Conservation (phyloP, 1,140 invertebrate species). For the Goniozus legneri region DNA sequence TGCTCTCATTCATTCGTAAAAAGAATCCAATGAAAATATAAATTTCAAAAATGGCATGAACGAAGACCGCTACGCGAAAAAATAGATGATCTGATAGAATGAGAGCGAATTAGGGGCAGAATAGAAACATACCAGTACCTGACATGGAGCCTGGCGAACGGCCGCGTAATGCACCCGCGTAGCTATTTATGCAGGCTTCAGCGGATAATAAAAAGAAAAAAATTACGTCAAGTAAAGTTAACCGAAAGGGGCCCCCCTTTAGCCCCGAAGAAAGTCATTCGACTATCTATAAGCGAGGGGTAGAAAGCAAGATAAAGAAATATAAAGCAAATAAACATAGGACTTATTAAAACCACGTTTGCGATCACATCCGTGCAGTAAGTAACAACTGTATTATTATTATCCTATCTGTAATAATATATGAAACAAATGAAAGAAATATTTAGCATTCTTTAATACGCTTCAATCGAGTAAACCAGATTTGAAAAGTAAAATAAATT, state of each 20-base stretch:
- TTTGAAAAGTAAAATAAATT: too few relatives aligned
- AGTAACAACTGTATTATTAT: too few relatives aligned
- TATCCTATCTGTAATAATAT: not conserved
- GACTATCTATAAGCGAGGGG: constrained; percentile 19
- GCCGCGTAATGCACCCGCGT: constrained; percentile 74
- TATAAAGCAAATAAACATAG: constrained; percentile 14
- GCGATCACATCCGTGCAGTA: too few relatives aligned
- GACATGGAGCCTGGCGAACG: constrained; percentile 67
- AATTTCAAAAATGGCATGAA: constrained; percentile 3
- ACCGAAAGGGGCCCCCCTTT: constrained; percentile 25
- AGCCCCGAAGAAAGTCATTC: constrained; percentile 27
- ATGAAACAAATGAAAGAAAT: too few relatives aligned
- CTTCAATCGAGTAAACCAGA: too few relatives aligned
- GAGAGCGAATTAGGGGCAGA: constrained; percentile 27
- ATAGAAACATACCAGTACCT: constrained; percentile 64
- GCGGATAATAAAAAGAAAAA: constrained; percentile 55
- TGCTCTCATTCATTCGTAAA: too few relatives aligned
- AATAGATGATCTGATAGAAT: too few relatives aligned
- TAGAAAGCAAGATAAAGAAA: constrained; percentile 25
- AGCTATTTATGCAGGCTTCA: constrained; percentile 65
- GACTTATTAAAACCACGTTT: too few relatives aligned
- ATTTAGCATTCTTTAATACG: too few relatives aligned
- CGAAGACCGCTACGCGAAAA: not conserved
- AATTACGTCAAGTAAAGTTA: constrained; percentile 49
- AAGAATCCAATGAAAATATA: not conserved